These are phyloP conservation scores for Nematolebias whitei DNA, from an alignment of 2,113 vertebrate species.

Conservation along the genomic window DNA sequence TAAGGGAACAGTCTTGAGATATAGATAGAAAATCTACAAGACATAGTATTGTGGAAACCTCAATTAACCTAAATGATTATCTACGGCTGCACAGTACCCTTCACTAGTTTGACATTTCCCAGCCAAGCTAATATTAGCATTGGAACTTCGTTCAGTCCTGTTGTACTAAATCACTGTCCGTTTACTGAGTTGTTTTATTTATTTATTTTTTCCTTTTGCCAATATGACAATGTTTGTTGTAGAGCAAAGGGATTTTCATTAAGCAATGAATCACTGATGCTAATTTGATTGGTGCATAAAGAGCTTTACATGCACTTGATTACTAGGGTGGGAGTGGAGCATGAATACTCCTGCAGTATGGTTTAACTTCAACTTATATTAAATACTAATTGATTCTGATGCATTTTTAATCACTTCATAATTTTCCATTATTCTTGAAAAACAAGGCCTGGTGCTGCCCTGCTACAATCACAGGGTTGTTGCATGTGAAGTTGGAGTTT, in stretches of 20 bases:
- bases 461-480: constrained; percentile 41
- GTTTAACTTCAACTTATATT: constrained; percentile 71
- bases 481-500: constrained; percentile 65
- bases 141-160: constrained; percentile 56
- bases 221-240: constrained; percentile 64
- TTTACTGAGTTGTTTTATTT: no score
- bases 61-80: constrained; percentile 82
- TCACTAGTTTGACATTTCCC: constrained; percentile 70
- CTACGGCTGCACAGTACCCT: constrained; percentile 43
- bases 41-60: constrained; percentile 66
- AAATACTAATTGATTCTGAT: constrained; percentile 75
- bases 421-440: constrained; percentile 69
- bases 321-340: constrained; percentile 55
- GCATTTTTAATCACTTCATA: constrained; percentile 75
- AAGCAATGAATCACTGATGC: constrained; percentile 61
- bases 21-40: constrained; percentile 51
- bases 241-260: constrained; percentile 42
- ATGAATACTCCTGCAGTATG: constrained; percentile 45
- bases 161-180: constrained; percentile 69
- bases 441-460: constrained; percentile 55
- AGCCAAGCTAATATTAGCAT: constrained; percentile 73
- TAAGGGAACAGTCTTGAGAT: constrained; percentile 39
- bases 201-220: constrained; percentile 53
- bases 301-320: constrained; percentile 70
- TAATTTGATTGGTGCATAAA: constrained; percentile 62